These are phyloP conservation scores for Tetrapedia diversipes DNA, from an alignment of 2,888 invertebrate species.

Conservation along the genomic window DNA sequence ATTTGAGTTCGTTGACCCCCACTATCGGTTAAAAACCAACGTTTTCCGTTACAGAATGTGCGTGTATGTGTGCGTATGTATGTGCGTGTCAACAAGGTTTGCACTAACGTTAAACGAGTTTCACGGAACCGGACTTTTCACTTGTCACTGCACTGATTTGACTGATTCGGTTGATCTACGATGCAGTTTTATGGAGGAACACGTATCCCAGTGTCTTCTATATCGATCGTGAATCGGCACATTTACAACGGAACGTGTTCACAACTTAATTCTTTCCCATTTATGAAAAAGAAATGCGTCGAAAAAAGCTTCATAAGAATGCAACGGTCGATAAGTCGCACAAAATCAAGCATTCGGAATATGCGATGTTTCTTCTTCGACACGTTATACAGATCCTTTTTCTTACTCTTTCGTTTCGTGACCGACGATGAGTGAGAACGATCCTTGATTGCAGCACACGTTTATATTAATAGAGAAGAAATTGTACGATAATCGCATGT, in stretches of 20 bases:
- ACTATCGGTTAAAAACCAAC: conserved; percentile 21
- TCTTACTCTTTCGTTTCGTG: not conserved
- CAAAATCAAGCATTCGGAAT: conserved; percentile 4
- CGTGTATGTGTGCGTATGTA: not conserved
- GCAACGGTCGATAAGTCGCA: conserved; percentile 2
- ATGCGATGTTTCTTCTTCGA: not conserved
- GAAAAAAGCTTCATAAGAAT: not conserved
- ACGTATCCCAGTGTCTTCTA: not conserved
- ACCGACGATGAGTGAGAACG: no score
- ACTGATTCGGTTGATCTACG: not conserved
- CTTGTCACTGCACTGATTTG: not conserved
- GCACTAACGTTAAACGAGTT: conserved; percentile 1
- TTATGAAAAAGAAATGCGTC: not conserved
- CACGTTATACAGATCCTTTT: not conserved
- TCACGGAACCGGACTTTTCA: conserved; percentile 8
- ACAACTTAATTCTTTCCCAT: not conserved
- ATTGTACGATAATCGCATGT: not conserved
- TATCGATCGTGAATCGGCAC: conserved; percentile 7
- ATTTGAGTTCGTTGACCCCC: conserved; percentile 33
- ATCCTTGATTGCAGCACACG: not conserved
- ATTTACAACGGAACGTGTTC: not conserved
- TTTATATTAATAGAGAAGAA: not conserved
- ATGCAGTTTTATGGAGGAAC: not conserved
- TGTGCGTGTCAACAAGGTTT: not conserved
- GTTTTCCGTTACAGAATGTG: not conserved